Conservation (phyloP, 1,140 invertebrate species). For the Semibalanus balanoides region DNA sequence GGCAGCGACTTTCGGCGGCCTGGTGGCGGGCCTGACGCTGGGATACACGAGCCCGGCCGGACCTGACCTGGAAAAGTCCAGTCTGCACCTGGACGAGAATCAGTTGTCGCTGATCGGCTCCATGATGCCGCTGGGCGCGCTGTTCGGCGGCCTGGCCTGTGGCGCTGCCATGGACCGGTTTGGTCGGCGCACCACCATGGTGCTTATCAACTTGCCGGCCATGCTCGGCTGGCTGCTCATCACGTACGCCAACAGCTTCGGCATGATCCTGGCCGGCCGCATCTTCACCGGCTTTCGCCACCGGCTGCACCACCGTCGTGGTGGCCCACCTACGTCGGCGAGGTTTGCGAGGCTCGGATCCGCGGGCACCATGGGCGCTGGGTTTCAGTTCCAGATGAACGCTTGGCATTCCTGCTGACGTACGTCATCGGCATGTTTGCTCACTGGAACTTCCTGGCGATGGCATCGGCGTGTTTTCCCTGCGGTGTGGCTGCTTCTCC, state of each 20-base stretch:
- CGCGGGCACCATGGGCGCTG: constrained; percentile 61
- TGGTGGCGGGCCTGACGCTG: background rate
- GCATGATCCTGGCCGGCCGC: constrained; percentile 13
- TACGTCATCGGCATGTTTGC: constrained; percentile 53
- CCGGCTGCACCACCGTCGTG: constrained; percentile 49
- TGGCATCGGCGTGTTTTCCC: constrained; percentile 54
- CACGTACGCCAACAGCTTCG: background rate
- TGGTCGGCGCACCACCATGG: background rate
- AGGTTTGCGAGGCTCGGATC: constrained; percentile 60
- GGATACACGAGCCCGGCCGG: background rate
- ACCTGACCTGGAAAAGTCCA: background rate
- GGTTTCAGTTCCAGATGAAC: constrained; percentile 63
- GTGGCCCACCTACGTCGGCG: constrained; percentile 65
- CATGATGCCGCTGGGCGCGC: background rate
- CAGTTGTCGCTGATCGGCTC: background rate
- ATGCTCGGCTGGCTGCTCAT: background rate
- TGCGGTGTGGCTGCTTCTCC: constrained; percentile 55
- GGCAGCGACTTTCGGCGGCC: background rate
- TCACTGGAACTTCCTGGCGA: constrained; percentile 58
- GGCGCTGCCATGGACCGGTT: background rate
- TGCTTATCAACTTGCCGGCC: background rate
- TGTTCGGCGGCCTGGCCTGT: background rate
- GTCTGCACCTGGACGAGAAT: background rate
- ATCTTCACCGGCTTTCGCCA: constrained; percentile 41
- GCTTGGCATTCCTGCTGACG: constrained; percentile 49